Evolutionary conservation across 1,140 invertebrate genomes (phyloP).

Genomic region (Drosophila repletoides): DNA sequence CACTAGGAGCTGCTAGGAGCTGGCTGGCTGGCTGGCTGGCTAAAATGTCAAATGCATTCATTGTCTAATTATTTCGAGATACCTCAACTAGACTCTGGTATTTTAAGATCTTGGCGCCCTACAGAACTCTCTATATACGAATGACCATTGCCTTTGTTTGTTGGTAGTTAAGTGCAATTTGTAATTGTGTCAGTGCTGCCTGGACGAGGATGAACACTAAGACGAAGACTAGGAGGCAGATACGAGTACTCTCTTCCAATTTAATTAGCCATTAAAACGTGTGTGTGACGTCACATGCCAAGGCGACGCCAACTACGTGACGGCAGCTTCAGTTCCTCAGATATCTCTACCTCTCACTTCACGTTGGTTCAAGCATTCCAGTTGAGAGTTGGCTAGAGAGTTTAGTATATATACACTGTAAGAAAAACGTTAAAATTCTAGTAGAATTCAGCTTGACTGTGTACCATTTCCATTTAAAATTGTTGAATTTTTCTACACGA

Average conservation of each 20-base stretch:
- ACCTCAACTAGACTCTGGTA: slow-evolving; percentile 11
- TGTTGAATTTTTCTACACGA: no score
- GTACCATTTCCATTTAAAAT: no score
- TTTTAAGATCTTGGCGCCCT: slow-evolving; percentile 35
- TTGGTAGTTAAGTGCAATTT: slow-evolving; percentile 67
- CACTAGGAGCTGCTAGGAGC: slow-evolving; percentile 11
- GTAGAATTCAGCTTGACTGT: no score
- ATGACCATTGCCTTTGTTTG: slow-evolving; percentile 5
- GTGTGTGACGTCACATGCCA: slow-evolving; percentile 73
- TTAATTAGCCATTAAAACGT: slow-evolving; percentile 79
- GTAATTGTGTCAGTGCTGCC: slow-evolving; percentile 75
- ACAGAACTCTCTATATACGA: not conserved
- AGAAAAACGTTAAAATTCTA: no score
- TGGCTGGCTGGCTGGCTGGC: no score
- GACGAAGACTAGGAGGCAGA: no score
- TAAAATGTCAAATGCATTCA: slow-evolving; percentile 38
- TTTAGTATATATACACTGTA: no score
- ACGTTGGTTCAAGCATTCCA: slow-evolving; percentile 13
- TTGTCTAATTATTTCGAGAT: slow-evolving; percentile 38
- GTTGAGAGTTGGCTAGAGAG: slow-evolving; percentile 11
- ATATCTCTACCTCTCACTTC: slow-evolving; percentile 2
- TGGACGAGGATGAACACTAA: no score
- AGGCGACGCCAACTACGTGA: slow-evolving; percentile 60
- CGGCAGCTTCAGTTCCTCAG: slow-evolving; percentile 31
- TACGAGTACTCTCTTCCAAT: slow-evolving; percentile 76